Base-by-base conservation (phyloP, 1,140 invertebrate genomes). In the Caenorhabditis inopinata region DNA sequence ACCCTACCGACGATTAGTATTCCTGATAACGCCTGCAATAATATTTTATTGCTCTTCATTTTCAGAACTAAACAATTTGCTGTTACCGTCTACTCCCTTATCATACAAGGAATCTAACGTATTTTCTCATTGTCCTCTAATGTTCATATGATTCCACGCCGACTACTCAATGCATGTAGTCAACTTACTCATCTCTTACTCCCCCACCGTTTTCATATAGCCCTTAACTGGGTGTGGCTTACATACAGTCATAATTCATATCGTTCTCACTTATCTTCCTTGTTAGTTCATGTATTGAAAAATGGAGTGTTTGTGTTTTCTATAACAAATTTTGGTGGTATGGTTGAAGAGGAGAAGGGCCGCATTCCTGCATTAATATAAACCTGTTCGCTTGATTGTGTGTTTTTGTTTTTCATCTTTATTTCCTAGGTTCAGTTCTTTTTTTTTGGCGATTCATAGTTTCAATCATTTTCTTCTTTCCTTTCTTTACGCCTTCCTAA, bases 321-420 rank as follows among this genome's bases (percentile, higher is more conserved):
- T n/a, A n/a, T n/a, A n/a, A n/a, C n/a, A n/a, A n/a, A n/a, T n/a
- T n/a, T n/a, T n/a, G n/a, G n/a, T n/a, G 47, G 12, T 21, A n/a
- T 16, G 47, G 23, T 14, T 48, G 27, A 32, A 14, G 48, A 14
- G 21, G 48, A 23, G 48, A 9, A 42, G 38, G 51, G n/a, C 49
- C 27, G 14, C 51, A 58, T 58, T 58, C 51, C 51, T 58, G 27
- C 51, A 58, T 58, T 58, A 29, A 38, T 68, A 18, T 68, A 68
- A 68, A 68, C 58, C 58, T 68, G 58, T 68, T 68, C 58, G 38
- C 58, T 38, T 68, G 58, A 68, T 38, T 68, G 32, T 58, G 51
- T 58, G 51, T 68, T 38, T 68, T 68, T 38, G 32, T 68, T 68
- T 68, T 38, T 27, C n/a, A 21, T 16, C 38, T 7, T 42, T 42